Evolutionary conservation across 2,888 invertebrate species (phyloP), one percentile per base, ranked within the genome.

Genomic region (Drosophila putrida): DNA sequence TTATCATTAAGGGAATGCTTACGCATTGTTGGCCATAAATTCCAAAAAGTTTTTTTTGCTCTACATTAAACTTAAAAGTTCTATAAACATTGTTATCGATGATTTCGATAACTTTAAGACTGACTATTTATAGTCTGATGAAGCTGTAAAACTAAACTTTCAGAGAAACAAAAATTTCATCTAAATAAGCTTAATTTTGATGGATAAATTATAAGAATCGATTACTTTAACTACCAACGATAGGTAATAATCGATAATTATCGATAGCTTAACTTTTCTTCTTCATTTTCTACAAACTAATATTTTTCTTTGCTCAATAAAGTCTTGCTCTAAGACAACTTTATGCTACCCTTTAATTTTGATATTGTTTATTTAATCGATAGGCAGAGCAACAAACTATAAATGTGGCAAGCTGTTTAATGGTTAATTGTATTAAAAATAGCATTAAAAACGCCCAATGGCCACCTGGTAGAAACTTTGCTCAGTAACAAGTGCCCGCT

Each of bases 331-430:
- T 13, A 2, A 6, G 8, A 31, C 31, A 13, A 13, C 39, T 20
- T 31, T 0, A 31, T 39, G 38, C 10, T 39, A 25, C 43, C 51
- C 15, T 31, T 47, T 31, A 15, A 31, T 13, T 31, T 5, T 31
- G 10, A 31, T 33, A 47, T 33, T 20, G 20, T 35, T 33, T 20
- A 47, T 31, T 46, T 31, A 27, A 44, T 28, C 4, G 46, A 13
- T 28, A 46, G 13, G 8, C 13, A 38, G 4, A 13, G 38, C 2
- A 9, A 9, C 15, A 47, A 15, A 36, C 20, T 33, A 47, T 25
- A 39, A 44, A 27, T 57, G 57, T 38, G 50, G 28, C 38, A 57
- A 58, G 39, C 46, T 39, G 33, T 35, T 53, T 53, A 53, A 54
- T 41, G 9, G 11, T 53, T 47, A 54, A 44, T 4, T 33, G 27